phyloP scores from a whole-genome alignment of 2,113 vertebrate species.

The Podiceps cristatus region DNA sequence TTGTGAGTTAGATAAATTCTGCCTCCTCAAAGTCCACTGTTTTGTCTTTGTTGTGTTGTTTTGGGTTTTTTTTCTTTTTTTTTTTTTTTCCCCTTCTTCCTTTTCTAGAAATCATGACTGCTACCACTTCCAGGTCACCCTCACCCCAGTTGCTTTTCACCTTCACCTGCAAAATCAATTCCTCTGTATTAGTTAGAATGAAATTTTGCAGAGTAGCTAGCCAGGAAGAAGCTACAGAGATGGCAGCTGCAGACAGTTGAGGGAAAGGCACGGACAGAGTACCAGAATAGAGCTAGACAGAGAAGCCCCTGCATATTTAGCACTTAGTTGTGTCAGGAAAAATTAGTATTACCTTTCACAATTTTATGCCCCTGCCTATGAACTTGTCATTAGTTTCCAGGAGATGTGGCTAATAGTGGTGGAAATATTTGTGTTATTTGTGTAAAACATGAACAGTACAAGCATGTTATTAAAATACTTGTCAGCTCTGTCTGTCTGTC shows the following conservation, averaged over 20 bases:
- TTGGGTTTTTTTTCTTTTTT: neutral
- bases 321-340: neutral
- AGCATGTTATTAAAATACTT: neutral
- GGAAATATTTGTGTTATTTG: neutral
- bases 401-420: neutral
- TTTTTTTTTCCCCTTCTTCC: neutral
- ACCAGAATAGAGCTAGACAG: neutral
- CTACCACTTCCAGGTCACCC: neutral
- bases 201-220: neutral
- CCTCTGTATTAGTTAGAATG: neutral
- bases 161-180: neutral
- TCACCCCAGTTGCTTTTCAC: neutral
- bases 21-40: neutral
- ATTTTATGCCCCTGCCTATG: neutral
- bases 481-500: neutral
- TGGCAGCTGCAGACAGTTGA: neutral
- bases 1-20: neutral
- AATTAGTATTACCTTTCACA: neutral
- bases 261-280: neutral
- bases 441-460: neutral
- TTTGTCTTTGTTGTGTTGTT: neutral
- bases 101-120: neutral
- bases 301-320: neutral
- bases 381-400: slow-evolving; percentile 20
- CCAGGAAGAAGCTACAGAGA: neutral